Evolutionary conservation across 2,888 invertebrate genomes (phyloP).

Genomic region (Myopa testacea): DNA sequence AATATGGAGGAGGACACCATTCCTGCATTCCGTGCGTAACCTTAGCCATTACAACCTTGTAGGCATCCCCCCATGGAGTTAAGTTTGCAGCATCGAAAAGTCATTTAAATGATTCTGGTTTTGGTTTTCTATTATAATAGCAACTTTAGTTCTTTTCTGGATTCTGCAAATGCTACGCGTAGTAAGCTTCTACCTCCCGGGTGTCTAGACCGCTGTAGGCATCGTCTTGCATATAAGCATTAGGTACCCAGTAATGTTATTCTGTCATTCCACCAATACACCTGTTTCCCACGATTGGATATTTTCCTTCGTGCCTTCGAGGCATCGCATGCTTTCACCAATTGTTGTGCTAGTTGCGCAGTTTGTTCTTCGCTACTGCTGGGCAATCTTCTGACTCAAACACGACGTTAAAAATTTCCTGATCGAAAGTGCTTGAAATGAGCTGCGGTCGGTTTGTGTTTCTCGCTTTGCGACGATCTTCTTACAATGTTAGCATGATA

Average conservation of each 20-base stretch:
- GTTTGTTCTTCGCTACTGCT: no score
- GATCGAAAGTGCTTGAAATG: background rate
- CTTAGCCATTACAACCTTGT: slow-evolving; percentile 4
- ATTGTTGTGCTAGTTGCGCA: no score
- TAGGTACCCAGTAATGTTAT: background rate
- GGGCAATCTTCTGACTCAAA: no score
- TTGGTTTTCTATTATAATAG: background rate
- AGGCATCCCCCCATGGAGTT: slow-evolving; percentile 3
- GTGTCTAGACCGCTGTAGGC: background rate
- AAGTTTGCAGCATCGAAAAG: background rate
- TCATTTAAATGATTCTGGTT: background rate
- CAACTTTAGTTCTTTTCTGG: background rate
- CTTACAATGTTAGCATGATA: slow-evolving; percentile 16
- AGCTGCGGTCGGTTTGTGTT: background rate
- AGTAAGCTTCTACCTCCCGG: no score
- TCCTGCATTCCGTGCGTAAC: background rate
- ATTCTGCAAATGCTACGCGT: no score
- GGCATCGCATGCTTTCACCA: no score
- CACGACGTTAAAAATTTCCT: no score
- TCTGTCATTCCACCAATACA: background rate
- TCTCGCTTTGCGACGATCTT: background rate
- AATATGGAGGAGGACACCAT: background rate
- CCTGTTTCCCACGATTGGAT: background rate
- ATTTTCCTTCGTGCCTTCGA: background rate
- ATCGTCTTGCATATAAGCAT: background rate